phyloP scores from a whole-genome alignment of 2,888 invertebrate genomes.

The Pammene aurita region DNA sequence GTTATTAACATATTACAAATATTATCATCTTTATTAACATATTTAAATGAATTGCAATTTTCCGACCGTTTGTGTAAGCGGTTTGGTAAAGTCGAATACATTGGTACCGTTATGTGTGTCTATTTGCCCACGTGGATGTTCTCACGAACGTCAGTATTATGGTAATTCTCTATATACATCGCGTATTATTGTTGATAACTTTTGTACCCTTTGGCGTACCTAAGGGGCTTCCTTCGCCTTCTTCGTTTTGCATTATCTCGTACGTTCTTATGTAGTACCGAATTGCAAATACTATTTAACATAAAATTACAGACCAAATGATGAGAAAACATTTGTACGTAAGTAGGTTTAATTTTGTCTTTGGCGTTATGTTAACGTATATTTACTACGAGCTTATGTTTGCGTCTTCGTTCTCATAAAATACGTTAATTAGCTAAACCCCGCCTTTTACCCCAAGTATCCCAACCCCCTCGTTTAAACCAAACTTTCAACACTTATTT shows the following conservation, averaged over 20 bases:
- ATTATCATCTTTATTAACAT: no score
- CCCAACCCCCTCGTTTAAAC: no score
- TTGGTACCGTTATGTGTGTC: constrained; percentile 47
- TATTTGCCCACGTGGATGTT: constrained; percentile 75
- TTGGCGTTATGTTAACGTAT: no score
- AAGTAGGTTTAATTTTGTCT: no score
- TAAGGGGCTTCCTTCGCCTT: constrained; percentile 30
- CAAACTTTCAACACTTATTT: no score
- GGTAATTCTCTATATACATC: constrained; percentile 69
- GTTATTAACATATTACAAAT: no score
- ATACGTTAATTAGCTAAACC: no score
- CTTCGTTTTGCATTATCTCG: constrained; percentile 1
- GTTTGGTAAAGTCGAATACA: constrained; percentile 17
- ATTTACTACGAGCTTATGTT: no score
- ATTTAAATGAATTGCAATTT: background rate
- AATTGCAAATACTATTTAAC: background rate
- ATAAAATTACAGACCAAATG: background rate
- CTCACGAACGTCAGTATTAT: constrained; percentile 75
- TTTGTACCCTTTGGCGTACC: constrained; percentile 33
- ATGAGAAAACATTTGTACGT: no score
- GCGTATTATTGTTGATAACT: constrained; percentile 59
- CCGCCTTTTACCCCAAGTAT: no score
- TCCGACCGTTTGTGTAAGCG: background rate
- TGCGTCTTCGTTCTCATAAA: no score
- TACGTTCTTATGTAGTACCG: constrained; percentile 3